A percentile compares a stretch with the other conserved stretches of the same genome.
These are phyloP conservation scores for Temnopleurus reevesii DNA, from an alignment of 53 echinoderm and acorn worm species.

Conservation along the genomic window DNA sequence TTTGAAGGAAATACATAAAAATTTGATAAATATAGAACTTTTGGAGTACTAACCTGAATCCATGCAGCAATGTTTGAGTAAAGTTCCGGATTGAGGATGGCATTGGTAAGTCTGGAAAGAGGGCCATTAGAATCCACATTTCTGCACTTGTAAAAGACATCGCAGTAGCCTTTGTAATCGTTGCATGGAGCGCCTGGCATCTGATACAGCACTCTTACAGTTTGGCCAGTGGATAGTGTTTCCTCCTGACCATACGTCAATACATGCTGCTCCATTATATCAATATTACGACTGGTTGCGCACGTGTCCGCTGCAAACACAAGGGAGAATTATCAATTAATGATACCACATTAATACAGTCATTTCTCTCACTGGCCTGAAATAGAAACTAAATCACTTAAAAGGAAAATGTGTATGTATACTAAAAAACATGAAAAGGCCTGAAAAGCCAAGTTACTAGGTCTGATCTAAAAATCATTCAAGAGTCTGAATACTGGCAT, in stretches of 20 bases:
- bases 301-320: neutral
- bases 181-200: slow-evolving; percentile 91
- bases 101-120: slow-evolving; percentile 80
- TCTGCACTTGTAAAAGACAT: slow-evolving; percentile 91
- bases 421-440: no score
- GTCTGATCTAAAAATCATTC: no score
- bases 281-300: neutral
- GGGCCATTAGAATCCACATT: slow-evolving; percentile 92
- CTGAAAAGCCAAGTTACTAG: no score
- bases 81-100: slow-evolving; percentile 88
- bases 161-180: slow-evolving; percentile 86
- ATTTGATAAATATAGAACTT: no score
- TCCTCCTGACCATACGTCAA: slow-evolving; percentile 1
- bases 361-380: no score
- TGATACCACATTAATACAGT: no score
- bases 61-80: slow-evolving; percentile 88
- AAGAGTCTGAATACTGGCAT: no score
- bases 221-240: neutral
- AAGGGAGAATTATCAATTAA: neutral
- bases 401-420: no score
- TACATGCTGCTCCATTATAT: neutral
- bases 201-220: slow-evolving; percentile 68
- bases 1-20: no score
- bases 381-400: no score
- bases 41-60: slow-evolving; percentile 79